These are phyloP conservation scores for Trematocara macrostoma DNA, from an alignment of 2,113 vertebrate genomes.

Conservation along the genomic window DNA sequence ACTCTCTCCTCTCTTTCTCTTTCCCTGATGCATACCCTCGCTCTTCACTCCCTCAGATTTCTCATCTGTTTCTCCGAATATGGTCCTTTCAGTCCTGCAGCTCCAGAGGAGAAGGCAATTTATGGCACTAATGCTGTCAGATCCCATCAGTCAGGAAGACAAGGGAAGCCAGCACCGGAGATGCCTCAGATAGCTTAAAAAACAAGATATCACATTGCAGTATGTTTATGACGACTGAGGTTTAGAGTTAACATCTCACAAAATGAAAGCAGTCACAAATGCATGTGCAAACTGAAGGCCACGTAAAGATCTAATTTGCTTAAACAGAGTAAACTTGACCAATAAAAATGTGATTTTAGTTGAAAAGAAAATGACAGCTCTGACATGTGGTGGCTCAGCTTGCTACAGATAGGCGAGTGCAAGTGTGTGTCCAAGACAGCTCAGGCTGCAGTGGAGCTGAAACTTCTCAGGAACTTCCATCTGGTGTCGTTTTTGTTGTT, in stretches of 20 bases:
- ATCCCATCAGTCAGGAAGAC: background rate
- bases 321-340: background rate
- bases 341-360: background rate
- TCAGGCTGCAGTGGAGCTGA: background rate
- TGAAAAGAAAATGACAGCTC: background rate
- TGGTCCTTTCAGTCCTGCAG: background rate
- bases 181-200: conserved; percentile 16
- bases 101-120: conserved; percentile 13
- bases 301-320: background rate
- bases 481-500: background rate
- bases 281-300: background rate
- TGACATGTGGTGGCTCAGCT: background rate
- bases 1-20: background rate
- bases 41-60: background rate
- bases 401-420: background rate
- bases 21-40: background rate
- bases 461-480: background rate
- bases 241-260: background rate
- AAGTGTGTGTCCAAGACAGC: background rate
- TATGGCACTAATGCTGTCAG: conserved; percentile 1
- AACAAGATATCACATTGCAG: background rate
- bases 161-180: background rate
- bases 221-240: background rate
- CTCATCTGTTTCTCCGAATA: conserved; percentile 26
- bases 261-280: background rate